Evolutionary conservation across 2,888 invertebrate genomes (phyloP).

Genomic region (Scotopteryx bipunctaria): DNA sequence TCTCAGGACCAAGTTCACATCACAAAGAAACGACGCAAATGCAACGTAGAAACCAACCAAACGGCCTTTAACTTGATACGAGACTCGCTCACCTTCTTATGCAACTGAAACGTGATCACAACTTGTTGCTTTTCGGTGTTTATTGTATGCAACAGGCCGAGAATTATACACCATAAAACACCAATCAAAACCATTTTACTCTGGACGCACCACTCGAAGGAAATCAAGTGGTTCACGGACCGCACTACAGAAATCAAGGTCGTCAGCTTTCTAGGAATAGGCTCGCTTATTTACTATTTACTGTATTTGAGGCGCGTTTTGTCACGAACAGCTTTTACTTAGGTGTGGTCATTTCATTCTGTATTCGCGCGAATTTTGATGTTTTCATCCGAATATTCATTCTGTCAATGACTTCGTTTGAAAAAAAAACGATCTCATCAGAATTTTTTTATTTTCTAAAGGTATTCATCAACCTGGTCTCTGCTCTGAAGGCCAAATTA

Average conservation of each 20-base stretch:
- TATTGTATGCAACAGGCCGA: constrained; percentile 27
- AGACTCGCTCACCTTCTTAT: constrained; percentile 32
- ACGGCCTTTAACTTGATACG: constrained; percentile 30
- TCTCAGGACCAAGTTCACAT: constrained; percentile 4
- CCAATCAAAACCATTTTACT: constrained; percentile 4
- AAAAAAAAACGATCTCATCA: too few relatives aligned
- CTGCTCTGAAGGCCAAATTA: too few relatives aligned
- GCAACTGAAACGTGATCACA: constrained; percentile 32
- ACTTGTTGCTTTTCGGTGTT: constrained; percentile 24
- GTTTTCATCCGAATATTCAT: too few relatives aligned
- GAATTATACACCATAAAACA: constrained; percentile 10
- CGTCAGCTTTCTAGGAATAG: constrained; percentile 14
- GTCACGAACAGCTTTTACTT: constrained; percentile 2
- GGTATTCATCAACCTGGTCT: too few relatives aligned
- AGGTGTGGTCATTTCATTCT: background rate
- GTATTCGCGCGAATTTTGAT: too few relatives aligned
- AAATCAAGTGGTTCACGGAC: constrained; percentile 2
- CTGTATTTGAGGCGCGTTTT: background rate
- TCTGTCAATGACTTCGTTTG: too few relatives aligned
- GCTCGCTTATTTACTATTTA: constrained; percentile 9
- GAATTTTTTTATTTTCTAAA: too few relatives aligned
- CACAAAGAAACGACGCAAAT: constrained; percentile 12
- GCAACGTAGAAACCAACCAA: constrained; percentile 12
- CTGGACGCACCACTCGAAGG: background rate
- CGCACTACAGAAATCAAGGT: constrained; percentile 7